Percentiles rank a stretch among this genome's conserved stretches.
phyloP scores from a whole-genome alignment of 2,888 invertebrate genomes.

The Tineola bisselliella region DNA sequence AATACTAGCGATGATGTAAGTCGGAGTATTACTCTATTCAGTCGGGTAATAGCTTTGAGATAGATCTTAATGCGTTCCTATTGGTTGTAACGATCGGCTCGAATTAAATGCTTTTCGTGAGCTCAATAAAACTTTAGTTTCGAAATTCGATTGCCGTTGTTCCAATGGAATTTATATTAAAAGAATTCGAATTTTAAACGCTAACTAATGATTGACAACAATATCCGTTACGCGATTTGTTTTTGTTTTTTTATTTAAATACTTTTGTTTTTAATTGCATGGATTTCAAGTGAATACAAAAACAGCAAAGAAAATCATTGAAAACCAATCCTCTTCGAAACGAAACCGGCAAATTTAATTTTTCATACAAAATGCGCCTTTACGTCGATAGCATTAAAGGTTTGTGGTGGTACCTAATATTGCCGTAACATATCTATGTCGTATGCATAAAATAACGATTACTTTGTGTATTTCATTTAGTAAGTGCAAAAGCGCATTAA shows the following conservation, averaged over 20 bases:
- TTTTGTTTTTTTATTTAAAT: too few species aligned
- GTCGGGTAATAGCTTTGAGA: conserved; percentile 1
- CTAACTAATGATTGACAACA: not conserved
- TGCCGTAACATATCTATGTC: not conserved
- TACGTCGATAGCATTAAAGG: not conserved
- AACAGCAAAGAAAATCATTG: too few species aligned
- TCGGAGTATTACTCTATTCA: not conserved
- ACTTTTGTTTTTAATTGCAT: too few species aligned
- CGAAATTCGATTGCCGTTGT: not conserved
- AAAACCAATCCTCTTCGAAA: too few species aligned
- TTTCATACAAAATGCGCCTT: not conserved
- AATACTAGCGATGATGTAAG: not conserved
- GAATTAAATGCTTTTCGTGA: conserved; percentile 11
- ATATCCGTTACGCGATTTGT: not conserved
- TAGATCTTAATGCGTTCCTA: conserved; percentile 9
- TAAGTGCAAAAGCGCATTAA: conserved; percentile 12
- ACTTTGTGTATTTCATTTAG: conserved; percentile 12
- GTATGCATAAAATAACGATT: conserved; percentile 14
- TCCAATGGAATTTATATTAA: not conserved
- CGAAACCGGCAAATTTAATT: too few species aligned
- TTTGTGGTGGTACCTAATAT: not conserved
- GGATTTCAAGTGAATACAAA: too few species aligned
- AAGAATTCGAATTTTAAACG: not conserved
- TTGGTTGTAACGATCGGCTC: conserved; percentile 10
- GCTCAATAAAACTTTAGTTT: conserved; percentile 3